A percentile compares a stretch with the other conserved stretches of the same genome.
Conservation (phyloP, 1,140 invertebrate genomes). For the Drosophila ficusphila region DNA sequence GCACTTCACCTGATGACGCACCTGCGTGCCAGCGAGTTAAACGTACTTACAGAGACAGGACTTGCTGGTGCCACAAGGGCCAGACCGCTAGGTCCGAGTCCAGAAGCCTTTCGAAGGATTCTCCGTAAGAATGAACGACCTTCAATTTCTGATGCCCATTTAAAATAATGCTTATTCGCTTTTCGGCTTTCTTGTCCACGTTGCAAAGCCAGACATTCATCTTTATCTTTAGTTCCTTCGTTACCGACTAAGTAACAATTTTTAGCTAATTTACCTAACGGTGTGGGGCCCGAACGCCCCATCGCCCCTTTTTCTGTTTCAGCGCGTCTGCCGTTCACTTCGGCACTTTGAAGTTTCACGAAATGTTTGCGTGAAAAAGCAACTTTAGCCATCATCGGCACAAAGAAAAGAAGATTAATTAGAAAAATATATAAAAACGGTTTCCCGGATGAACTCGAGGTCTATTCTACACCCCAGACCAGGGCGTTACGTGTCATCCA, state of each 20-base stretch:
- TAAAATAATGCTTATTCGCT: conserved; percentile 24
- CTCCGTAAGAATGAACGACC: background rate
- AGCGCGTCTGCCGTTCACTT: conserved; percentile 28
- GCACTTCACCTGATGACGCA: conserved; percentile 59
- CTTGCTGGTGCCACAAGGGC: too few relatives aligned
- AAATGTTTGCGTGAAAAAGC: conserved; percentile 31
- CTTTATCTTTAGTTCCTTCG: conserved; percentile 37
- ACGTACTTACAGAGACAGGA: background rate
- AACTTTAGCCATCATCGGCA: conserved; percentile 31
- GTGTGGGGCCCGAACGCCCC: background rate
- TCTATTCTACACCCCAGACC: background rate
- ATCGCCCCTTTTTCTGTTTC: conserved; percentile 12
- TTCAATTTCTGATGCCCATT: conserved; percentile 36
- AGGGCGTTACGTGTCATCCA: background rate
- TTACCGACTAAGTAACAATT: conserved; percentile 43
- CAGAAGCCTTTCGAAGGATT: background rate
- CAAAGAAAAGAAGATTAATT: conserved; percentile 75
- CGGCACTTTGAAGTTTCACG: conserved; percentile 51
- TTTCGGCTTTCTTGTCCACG: background rate
- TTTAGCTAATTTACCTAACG: conserved; percentile 65
- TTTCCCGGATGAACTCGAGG: too few relatives aligned
- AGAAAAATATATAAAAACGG: conserved; percentile 72
- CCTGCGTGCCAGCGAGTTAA: background rate
- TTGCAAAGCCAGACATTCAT: conserved; percentile 43
- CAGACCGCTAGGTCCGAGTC: background rate